Conservation (phyloP, 2,797 vertebrate genomes). For the Microctenopoma stevenorrisi region DNA sequence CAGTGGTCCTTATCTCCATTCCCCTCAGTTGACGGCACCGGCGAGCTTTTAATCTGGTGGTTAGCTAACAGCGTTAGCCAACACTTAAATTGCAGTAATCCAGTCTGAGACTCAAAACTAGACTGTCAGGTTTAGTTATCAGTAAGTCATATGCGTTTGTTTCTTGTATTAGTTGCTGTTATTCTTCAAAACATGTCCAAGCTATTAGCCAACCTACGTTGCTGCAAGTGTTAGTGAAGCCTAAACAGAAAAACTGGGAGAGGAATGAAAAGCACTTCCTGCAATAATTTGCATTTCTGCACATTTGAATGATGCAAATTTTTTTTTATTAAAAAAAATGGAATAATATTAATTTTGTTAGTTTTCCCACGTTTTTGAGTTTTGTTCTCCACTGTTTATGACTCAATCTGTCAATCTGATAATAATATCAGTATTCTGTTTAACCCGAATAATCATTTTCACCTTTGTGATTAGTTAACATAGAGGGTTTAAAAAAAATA, state of each 20-base stretch:
- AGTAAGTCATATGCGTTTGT: not conserved
- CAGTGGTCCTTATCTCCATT: conserved; percentile 16
- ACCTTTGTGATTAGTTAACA: too few relatives aligned
- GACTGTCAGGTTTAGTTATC: too few relatives aligned
- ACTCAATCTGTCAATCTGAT: too few relatives aligned
- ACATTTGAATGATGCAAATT: too few relatives aligned
- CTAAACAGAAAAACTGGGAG: not conserved
- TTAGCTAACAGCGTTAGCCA: conserved; percentile 7
- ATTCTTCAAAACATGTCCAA: not conserved
- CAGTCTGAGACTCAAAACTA: not conserved
- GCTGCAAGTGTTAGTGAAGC: not conserved
- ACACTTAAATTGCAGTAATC: not conserved
- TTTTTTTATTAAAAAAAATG: too few relatives aligned
- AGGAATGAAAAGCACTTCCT: not conserved
- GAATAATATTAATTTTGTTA: too few relatives aligned
- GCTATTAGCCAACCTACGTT: too few relatives aligned
- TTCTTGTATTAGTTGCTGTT: not conserved
- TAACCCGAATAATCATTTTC: too few relatives aligned
- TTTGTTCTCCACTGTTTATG: too few relatives aligned
- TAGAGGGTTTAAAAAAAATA: too few relatives aligned
- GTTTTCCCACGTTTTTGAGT: too few relatives aligned
- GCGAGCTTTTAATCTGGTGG: conserved; percentile 1
- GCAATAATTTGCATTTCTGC: not conserved
- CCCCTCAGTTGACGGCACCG: conserved; percentile 59
- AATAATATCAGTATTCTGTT: too few relatives aligned